Percentiles rank a stretch among this genome's conserved stretches.
phyloP scores from a whole-genome alignment of 2,888 invertebrate genomes.

The Noctua fimbriata region DNA sequence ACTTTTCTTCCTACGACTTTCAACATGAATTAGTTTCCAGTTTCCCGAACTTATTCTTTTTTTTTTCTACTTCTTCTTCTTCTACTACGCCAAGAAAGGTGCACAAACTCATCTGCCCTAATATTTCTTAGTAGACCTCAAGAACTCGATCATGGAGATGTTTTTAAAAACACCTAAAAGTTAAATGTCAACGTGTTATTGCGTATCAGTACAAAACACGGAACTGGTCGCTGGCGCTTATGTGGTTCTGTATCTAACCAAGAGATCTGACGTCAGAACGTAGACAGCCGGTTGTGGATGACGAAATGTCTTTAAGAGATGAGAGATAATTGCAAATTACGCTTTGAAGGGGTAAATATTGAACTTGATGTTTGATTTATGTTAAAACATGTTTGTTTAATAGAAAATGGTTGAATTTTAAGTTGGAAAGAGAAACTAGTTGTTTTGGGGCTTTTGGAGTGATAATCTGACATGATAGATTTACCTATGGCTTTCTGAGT shows the following conservation, averaged over 20 bases:
- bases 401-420: conserved; percentile 17
- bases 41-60: no score
- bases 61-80: no score
- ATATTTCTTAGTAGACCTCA: conserved; percentile 6
- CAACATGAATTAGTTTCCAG: no score
- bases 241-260: conserved; percentile 23
- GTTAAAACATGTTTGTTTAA: conserved; percentile 41
- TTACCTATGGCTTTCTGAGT: not conserved
- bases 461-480: not conserved
- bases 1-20: not conserved
- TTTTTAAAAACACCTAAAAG: conserved; percentile 37
- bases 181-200: conserved; percentile 64
- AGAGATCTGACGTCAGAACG: conserved; percentile 38
- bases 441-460: not conserved
- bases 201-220: conserved; percentile 51
- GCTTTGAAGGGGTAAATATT: conserved; percentile 39
- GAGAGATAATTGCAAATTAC: conserved; percentile 27
- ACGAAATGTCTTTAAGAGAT: conserved; percentile 40
- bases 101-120: not conserved
- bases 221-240: conserved; percentile 52
- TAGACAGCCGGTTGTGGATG: conserved; percentile 36
- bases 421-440: conserved; percentile 8
- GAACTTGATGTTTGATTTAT: conserved; percentile 36
- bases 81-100: not conserved
- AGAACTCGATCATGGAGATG: conserved; percentile 8